A percentile compares a stretch with the other conserved stretches of the same genome.
phyloP scores from a whole-genome alignment of 1,140 invertebrate species.

The Nephila pilipes region DNA sequence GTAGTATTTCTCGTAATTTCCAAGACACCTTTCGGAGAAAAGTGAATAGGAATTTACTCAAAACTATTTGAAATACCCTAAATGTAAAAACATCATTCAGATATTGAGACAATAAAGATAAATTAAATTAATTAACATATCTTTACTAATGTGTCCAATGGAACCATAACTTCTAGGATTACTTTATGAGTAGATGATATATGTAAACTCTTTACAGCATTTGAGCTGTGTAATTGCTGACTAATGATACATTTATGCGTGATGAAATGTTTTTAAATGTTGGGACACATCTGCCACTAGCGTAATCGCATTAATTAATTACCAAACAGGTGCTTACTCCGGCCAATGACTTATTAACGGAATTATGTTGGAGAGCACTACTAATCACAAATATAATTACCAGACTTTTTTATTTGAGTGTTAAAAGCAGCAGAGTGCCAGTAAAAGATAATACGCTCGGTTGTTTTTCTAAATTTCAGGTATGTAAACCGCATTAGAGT shows the following conservation, averaged over 20 bases:
- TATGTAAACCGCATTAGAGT: background rate
- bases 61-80: no score
- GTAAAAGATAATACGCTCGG: background rate
- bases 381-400: slow-evolving; percentile 33
- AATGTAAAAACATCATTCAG: no score
- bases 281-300: slow-evolving; percentile 45
- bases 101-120: no score
- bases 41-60: no score
- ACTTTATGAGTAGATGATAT: background rate
- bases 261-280: slow-evolving; percentile 46
- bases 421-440: background rate
- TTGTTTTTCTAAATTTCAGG: background rate
- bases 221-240: slow-evolving; percentile 13
- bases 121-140: no score
- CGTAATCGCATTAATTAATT: slow-evolving; percentile 54
- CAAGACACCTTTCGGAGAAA: no score
- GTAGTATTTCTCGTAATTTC: no score
- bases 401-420: background rate
- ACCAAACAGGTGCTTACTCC: slow-evolving; percentile 28
- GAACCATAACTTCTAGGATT: background rate
- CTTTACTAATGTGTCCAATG: no score
- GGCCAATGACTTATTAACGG: slow-evolving; percentile 37
- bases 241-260: slow-evolving; percentile 31
- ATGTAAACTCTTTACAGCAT: background rate
- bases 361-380: slow-evolving; percentile 22